These are phyloP conservation scores for Argentina silus DNA, from an alignment of 2,797 vertebrate species.

Conservation along the genomic window DNA sequence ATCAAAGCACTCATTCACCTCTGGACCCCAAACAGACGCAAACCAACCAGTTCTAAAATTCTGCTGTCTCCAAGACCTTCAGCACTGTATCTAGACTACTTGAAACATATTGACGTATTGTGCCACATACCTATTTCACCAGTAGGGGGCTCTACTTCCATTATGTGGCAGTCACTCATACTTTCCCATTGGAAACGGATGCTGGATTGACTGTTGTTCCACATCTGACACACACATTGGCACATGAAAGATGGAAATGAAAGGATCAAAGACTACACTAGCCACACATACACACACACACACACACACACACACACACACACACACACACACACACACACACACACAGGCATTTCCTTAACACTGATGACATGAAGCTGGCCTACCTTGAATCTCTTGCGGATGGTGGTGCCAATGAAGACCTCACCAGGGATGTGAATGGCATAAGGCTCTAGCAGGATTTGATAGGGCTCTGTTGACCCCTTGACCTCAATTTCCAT, in stretches of 20 bases:
- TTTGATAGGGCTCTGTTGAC: constrained; percentile 79
- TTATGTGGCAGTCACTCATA: constrained; percentile 69
- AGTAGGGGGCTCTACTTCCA: constrained; percentile 85
- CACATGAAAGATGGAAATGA: neutral
- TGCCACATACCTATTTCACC: constrained; percentile 84
- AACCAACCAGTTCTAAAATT: neutral
- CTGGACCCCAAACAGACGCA: constrained; percentile 60
- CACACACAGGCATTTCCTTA: neutral
- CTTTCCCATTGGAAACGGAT: constrained; percentile 86
- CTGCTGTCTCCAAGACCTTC: neutral
- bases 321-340: neutral
- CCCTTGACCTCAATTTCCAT: constrained; percentile 93
- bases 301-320: neutral
- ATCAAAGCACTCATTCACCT: constrained; percentile 76
- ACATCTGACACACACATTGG: constrained; percentile 80
- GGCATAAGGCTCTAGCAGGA: constrained; percentile 88
- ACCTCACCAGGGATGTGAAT: constrained; percentile 86
- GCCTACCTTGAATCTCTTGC: constrained; percentile 83
- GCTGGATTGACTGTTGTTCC: constrained; percentile 90
- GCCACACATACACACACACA: neutral
- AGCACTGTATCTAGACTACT: neutral
- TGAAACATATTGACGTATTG: neutral
- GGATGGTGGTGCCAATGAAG: constrained; percentile 78
- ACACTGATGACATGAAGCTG: neutral
- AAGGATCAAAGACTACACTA: neutral